Evolutionary conservation across 2,797 vertebrate genomes (phyloP).

Genomic region (Gouania willdenowi): DNA sequence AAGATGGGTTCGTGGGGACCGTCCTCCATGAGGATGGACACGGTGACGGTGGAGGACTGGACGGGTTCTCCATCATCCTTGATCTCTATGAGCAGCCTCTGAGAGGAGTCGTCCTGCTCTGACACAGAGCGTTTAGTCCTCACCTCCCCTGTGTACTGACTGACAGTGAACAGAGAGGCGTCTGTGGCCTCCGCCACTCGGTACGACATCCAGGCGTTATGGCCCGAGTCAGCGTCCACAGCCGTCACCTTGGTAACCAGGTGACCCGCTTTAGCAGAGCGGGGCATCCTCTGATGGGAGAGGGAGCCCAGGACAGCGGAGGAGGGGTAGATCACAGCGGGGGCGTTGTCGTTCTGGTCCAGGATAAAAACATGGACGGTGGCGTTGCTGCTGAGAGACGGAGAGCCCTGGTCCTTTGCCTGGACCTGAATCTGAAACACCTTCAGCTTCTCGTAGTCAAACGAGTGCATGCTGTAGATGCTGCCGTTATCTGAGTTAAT

Average conservation of each 20-base stretch:
- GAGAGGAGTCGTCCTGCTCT: conserved; percentile 70
- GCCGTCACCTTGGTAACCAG: conserved; percentile 75
- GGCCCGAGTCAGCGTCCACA: conserved; percentile 83
- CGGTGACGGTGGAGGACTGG: conserved; percentile 60
- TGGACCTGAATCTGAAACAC: conserved; percentile 68
- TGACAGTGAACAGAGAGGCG: conserved; percentile 73
- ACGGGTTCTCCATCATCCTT: conserved; percentile 66
- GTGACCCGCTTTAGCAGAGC: conserved; percentile 58
- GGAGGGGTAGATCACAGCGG: conserved; percentile 73
- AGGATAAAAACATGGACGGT: conserved; percentile 70
- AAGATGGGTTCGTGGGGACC: conserved; percentile 57
- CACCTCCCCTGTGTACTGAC: conserved; percentile 78
- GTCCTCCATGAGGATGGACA: conserved; percentile 62
- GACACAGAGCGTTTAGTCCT: conserved; percentile 68
- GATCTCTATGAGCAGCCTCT: conserved; percentile 69
- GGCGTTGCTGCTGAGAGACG: conserved; percentile 57
- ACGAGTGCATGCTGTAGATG: conserved; percentile 76
- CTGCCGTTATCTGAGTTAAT: conserved; percentile 82
- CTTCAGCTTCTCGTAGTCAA: conserved; percentile 75
- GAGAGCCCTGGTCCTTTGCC: conserved; percentile 69
- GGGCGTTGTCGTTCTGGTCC: conserved; percentile 74
- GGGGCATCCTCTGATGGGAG: conserved; percentile 63
- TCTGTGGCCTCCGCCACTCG: conserved; percentile 71
- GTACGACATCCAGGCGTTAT: conserved; percentile 84
- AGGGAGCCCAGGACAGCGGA: conserved; percentile 53